Percentiles rank a stretch among this genome's conserved stretches.
phyloP scores from a whole-genome alignment of 2,113 vertebrate species.

The Castor canadensis region DNA sequence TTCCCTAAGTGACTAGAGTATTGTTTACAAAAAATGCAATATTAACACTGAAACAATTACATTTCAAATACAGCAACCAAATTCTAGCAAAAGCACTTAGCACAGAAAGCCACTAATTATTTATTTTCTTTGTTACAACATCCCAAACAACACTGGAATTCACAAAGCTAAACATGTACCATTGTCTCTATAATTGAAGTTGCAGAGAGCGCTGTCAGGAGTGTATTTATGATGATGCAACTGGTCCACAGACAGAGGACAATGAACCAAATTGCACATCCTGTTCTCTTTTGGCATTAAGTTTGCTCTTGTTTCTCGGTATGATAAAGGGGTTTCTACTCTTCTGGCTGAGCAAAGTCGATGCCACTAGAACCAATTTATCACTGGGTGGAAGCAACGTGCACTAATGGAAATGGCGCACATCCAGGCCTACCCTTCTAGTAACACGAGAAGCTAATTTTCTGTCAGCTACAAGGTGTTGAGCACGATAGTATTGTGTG shows the following conservation, averaged over 20 bases:
- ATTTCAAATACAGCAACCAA: slow-evolving; percentile 46
- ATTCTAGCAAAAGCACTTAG: slow-evolving; percentile 36
- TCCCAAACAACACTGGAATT: neutral
- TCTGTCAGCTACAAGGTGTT: slow-evolving; percentile 63
- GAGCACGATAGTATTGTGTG: slow-evolving; percentile 48
- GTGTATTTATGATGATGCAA: slow-evolving; percentile 44
- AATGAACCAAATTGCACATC: slow-evolving; percentile 10
- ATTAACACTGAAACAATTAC: slow-evolving; percentile 41
- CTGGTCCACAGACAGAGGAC: neutral
- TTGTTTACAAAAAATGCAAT: slow-evolving; percentile 44
- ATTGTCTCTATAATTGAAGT: slow-evolving; percentile 57
- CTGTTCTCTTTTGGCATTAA: slow-evolving; percentile 49
- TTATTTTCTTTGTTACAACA: slow-evolving; percentile 58
- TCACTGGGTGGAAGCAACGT: slow-evolving; percentile 43
- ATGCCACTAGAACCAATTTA: slow-evolving; percentile 48
- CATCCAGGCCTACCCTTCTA: slow-evolving; percentile 54
- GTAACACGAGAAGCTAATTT: slow-evolving; percentile 50
- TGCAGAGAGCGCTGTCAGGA: neutral
- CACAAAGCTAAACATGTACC: slow-evolving; percentile 35
- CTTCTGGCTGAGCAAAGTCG: slow-evolving; percentile 31
- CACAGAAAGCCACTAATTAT: slow-evolving; percentile 48
- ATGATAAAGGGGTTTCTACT: slow-evolving; percentile 34
- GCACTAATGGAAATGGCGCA: slow-evolving; percentile 64
- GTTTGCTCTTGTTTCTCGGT: slow-evolving; percentile 39
- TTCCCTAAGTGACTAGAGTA: neutral